These are phyloP conservation scores for Cotesia typhae DNA, from an alignment of 1,140 invertebrate species.

Conservation along the genomic window DNA sequence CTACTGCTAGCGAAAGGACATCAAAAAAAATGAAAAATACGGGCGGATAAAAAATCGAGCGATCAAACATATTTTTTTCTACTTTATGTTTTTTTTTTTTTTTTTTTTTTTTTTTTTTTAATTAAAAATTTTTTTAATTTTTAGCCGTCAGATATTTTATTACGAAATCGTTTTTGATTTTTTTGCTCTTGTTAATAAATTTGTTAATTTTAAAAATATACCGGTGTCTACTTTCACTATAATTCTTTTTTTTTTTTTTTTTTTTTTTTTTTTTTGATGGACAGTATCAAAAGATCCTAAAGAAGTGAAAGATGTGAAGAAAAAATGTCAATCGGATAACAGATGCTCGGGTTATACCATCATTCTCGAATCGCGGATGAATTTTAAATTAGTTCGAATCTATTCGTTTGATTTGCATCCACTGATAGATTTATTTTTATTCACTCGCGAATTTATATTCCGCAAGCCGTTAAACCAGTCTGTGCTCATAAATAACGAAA, in stretches of 20 bases:
- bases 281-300: neutral
- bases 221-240: too few relatives aligned
- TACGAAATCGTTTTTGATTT: too few relatives aligned
- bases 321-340: constrained; percentile 23
- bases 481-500: neutral
- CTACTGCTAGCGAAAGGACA: constrained; percentile 53
- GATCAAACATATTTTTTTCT: too few relatives aligned
- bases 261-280: neutral
- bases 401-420: constrained; percentile 31
- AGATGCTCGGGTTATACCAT: constrained; percentile 24
- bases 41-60: neutral
- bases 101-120: too few relatives aligned
- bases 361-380: constrained; percentile 27
- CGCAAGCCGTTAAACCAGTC: constrained; percentile 10
- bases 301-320: constrained; percentile 27
- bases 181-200: too few relatives aligned
- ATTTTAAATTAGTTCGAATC: constrained; percentile 36
- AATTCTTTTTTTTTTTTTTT: neutral
- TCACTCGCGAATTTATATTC: constrained; percentile 21
- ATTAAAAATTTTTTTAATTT: too few relatives aligned
- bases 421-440: constrained; percentile 35
- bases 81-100: neutral
- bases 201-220: too few relatives aligned
- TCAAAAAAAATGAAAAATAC: constrained; percentile 26
- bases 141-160: too few relatives aligned